phyloP scores from a whole-genome alignment of 2,888 invertebrate genomes.

The Laothoe populi region DNA sequence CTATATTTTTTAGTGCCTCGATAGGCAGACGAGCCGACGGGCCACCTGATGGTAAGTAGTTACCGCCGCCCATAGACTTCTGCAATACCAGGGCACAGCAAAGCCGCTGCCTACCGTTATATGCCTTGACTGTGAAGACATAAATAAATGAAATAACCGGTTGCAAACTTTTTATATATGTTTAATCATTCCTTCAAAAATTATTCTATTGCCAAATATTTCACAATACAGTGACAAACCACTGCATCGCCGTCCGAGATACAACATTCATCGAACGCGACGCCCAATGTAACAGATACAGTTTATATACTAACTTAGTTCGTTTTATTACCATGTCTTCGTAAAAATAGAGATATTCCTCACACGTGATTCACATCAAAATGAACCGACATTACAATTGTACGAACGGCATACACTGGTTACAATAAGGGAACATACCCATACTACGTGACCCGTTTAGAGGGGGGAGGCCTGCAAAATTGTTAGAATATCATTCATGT shows the following conservation, averaged over 20 bases:
- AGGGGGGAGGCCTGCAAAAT: too few relatives aligned
- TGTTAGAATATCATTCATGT: too few relatives aligned
- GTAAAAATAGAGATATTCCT: slow-evolving; percentile 61
- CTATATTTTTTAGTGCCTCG: too few relatives aligned
- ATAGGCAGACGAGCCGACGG: too few relatives aligned
- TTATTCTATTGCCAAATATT: slow-evolving; percentile 63
- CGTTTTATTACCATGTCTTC: slow-evolving; percentile 51
- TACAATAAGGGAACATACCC: too few relatives aligned
- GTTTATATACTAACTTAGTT: slow-evolving; percentile 55
- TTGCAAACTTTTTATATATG: slow-evolving; percentile 59
- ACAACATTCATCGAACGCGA: slow-evolving; percentile 20
- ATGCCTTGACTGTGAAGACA: too few relatives aligned
- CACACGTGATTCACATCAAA: slow-evolving; percentile 50
- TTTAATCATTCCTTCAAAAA: slow-evolving; percentile 73
- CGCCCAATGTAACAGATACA: slow-evolving; percentile 26
- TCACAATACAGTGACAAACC: slow-evolving; percentile 57
- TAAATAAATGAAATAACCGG: slow-evolving; percentile 51
- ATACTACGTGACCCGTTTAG: too few relatives aligned
- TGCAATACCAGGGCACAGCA: too few relatives aligned
- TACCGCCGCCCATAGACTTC: too few relatives aligned
- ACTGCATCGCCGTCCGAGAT: slow-evolving; percentile 48
- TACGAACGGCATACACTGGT: slow-evolving; percentile 22
- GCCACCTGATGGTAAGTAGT: too few relatives aligned
- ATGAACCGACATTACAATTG: slow-evolving; percentile 31
- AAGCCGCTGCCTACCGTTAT: too few relatives aligned